These are phyloP conservation scores for Drosophila mauritiana DNA, from an alignment of 1,140 invertebrate species.

Conservation along the genomic window DNA sequence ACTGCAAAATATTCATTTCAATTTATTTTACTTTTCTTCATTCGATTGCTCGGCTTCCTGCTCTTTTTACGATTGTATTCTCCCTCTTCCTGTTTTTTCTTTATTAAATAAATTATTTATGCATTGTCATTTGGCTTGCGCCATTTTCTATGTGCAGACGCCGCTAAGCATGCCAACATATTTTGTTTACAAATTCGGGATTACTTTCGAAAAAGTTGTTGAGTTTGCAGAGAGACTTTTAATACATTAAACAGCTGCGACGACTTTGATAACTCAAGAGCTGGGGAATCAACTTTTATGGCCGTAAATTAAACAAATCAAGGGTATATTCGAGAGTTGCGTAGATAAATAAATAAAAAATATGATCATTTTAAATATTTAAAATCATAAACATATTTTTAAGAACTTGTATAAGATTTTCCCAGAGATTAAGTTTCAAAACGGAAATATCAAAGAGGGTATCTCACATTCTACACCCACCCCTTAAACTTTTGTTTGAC, in stretches of 20 bases:
- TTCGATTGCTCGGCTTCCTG: conserved; percentile 25
- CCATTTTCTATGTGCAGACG: conserved; percentile 42
- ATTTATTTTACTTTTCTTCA: conserved; percentile 70
- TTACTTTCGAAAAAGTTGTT: conserved; percentile 16
- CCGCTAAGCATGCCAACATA: conserved; percentile 57
- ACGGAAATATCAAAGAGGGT: conserved; percentile 1
- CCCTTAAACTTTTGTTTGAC: conserved; percentile 4
- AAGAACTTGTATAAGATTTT: neutral
- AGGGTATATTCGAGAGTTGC: neutral
- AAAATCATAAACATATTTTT: neutral
- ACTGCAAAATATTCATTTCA: conserved; percentile 79
- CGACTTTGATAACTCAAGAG: conserved; percentile 35
- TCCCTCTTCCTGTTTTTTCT: conserved; percentile 16
- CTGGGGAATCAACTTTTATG: conserved; percentile 12
- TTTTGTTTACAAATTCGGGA: conserved; percentile 42
- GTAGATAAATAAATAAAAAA: neutral
- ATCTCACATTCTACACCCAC: neutral
- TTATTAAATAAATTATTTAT: conserved; percentile 83
- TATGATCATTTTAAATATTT: too few relatives aligned
- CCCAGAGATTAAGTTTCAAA: neutral
- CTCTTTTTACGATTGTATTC: conserved; percentile 18
- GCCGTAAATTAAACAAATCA: conserved; percentile 8
- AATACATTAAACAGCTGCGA: conserved; percentile 28
- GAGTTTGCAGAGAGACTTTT: neutral
- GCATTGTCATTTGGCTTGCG: conserved; percentile 49